Evolutionary conservation across 2,113 vertebrate genomes (phyloP), one percentile per base, ranked within the genome.

Genomic region (Odocoileus hemionus): DNA sequence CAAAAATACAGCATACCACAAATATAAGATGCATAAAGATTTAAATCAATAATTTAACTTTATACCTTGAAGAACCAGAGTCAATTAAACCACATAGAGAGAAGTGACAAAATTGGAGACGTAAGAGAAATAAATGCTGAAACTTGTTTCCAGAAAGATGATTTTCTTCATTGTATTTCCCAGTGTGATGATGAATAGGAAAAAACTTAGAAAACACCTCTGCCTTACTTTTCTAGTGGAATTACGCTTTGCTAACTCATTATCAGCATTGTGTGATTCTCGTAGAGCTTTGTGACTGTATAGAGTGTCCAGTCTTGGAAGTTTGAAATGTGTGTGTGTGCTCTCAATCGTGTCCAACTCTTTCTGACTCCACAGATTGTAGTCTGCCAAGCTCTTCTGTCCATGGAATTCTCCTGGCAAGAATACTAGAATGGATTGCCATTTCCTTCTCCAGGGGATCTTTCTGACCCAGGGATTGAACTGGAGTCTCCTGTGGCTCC

Each of bases 401-500:
- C n/a, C 17, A 36, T 70, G 64, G n/a, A 36, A 70, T 6, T 36
- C 8, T 70, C 19, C 17, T 36, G 64, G n/a, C n/a, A 70, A 36
- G 64, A 21, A 36, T 70, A 70, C 64, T 70, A 21, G 64, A 21
- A 19, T 23, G n/a, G 64, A 70, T 23, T 70, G 9, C n/a, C 64
- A 70, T 70, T 70, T 70, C n/a, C 64, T 70, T 70, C 64, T 70
- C n/a, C n/a, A 39, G 67, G 19, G n/a, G 33, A 23, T 70, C 19
- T 70, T 70, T 70, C 67, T 70, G 67, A 70, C n/a, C 19, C 67
- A 70, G 5, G 19, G 67, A 39, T 23, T 70, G n/a, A 23, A 39
- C 67, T 0, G 0, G 19, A 39, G 67, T 39, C n/a, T 39, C 10
- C n/a, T 70, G n/a, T 23, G 67, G 67, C n/a, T 39, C 67, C 67